Percentiles rank a stretch among this genome's conserved stretches.
phyloP scores from a whole-genome alignment of 2,888 invertebrate genomes.

The Polydrusus pterygomalis region DNA sequence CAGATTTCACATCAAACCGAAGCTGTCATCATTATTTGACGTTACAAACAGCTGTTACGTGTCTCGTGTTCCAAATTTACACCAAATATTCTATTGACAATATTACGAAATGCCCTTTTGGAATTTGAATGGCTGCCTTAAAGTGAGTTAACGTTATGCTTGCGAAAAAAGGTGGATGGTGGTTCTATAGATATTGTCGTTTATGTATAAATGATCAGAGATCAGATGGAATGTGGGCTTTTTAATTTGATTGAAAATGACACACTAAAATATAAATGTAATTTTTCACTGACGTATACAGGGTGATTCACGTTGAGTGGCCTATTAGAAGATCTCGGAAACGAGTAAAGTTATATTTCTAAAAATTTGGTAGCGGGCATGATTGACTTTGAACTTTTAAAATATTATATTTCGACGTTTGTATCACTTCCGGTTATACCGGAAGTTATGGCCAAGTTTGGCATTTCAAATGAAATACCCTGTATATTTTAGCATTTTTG shows the following conservation, averaged over 20 bases:
- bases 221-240: neutral
- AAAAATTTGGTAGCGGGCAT: too few relatives aligned
- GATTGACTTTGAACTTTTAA: too few relatives aligned
- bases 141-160: conserved; percentile 46
- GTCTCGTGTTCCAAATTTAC: conserved; percentile 57
- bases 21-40: conserved; percentile 67
- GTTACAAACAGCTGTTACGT: conserved; percentile 69
- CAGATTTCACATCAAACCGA: conserved; percentile 66
- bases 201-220: conserved; percentile 33
- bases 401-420: too few relatives aligned
- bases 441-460: too few relatives aligned
- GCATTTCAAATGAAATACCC: too few relatives aligned
- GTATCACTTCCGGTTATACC: too few relatives aligned
- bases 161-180: conserved; percentile 39
- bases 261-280: too few relatives aligned
- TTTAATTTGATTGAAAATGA: neutral
- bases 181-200: conserved; percentile 35
- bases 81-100: conserved; percentile 69
- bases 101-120: conserved; percentile 52
- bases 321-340: too few relatives aligned
- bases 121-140: conserved; percentile 55
- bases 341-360: too few relatives aligned
- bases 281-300: too few relatives aligned
- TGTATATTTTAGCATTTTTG: too few relatives aligned
- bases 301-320: too few relatives aligned